Evolutionary conservation across 2,797 vertebrate genomes (phyloP), one percentile per base, ranked within the genome.

Genomic region (Triplophysa bombifrons): DNA sequence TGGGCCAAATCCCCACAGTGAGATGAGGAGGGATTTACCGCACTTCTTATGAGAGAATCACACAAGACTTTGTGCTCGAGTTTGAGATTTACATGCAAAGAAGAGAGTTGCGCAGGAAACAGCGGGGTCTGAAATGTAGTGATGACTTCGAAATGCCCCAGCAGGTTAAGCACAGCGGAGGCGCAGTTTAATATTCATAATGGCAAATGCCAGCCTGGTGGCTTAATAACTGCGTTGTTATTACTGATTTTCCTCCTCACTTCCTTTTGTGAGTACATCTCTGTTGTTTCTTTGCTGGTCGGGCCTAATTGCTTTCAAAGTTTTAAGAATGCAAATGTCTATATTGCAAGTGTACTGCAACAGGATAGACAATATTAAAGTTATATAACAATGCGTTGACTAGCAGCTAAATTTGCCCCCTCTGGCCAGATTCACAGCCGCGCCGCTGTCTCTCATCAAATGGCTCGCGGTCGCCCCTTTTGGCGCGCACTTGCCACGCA

Each of bases 71-170:
- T 86, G 89, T 88, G 87, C 88, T 91, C 89, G 88, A 90, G 88
- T 84, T 84, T 78, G 86, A 90, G 90, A 92, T 93, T 93, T 92
- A 89, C 90, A 92, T 92, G 88, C 87, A 88, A 89, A 91, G 89
- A 85, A 74, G 84, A 82, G 72, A 85, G 85, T 88, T 63, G 60
- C 86, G 77, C 85, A 80, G 89, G 85, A 85, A 86, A 90, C 89
- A 89, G 88, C 85, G 87, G 86, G 90, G 88, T 90, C 87, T 91
- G 89, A 93, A 93, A 92, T 92, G 89, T 88, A 86, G 88, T 89
- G 84, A 65, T 19, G 64, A 60, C 61, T 82, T 85, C 88, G 87
- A 91, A 93, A 92, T 89, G 87, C 85, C 87, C 88, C 90, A 90
- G 76, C 68, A 72, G 79, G 91, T 74, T 85, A 89, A 84, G 81